phyloP scores from a whole-genome alignment of 2,113 vertebrate genomes.

The Sterna hirundo region DNA sequence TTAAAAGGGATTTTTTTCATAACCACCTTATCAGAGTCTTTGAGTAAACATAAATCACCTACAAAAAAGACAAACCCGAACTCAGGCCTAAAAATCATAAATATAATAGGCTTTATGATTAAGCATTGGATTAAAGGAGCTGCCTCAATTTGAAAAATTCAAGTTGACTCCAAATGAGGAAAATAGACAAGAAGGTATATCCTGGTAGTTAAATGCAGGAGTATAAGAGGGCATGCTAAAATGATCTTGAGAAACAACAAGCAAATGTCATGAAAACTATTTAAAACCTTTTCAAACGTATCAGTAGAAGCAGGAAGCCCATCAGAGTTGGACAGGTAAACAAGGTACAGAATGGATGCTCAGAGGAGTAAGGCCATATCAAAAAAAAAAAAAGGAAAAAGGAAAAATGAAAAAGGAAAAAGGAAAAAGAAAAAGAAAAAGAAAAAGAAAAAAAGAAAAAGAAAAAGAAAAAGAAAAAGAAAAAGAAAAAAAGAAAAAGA shows the following conservation, averaged over 20 bases:
- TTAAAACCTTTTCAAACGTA: neutral
- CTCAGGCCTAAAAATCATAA: neutral
- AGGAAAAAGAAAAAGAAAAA: fast-evolving
- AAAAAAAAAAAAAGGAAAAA: neutral
- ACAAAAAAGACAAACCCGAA: neutral
- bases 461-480: fast-evolving
- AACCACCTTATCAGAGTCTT: neutral
- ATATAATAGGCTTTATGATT: neutral
- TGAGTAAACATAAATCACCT: neutral
- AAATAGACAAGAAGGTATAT: neutral
- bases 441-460: fast-evolving
- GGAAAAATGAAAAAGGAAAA: fast-evolving
- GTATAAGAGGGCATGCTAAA: neutral
- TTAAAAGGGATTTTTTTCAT: neutral
- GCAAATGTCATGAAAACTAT: neutral
- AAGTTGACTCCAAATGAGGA: neutral
- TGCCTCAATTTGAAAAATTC: neutral
- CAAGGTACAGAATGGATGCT: neutral
- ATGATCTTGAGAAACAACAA: neutral
- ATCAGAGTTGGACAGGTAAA: neutral
- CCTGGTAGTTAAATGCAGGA: neutral
- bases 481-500: fast-evolving
- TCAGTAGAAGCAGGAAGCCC: neutral
- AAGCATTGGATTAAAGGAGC: neutral
- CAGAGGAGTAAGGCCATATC: neutral